These are phyloP conservation scores for Pimpla rufipes DNA, from an alignment of 2,888 invertebrate species.

Conservation along the genomic window DNA sequence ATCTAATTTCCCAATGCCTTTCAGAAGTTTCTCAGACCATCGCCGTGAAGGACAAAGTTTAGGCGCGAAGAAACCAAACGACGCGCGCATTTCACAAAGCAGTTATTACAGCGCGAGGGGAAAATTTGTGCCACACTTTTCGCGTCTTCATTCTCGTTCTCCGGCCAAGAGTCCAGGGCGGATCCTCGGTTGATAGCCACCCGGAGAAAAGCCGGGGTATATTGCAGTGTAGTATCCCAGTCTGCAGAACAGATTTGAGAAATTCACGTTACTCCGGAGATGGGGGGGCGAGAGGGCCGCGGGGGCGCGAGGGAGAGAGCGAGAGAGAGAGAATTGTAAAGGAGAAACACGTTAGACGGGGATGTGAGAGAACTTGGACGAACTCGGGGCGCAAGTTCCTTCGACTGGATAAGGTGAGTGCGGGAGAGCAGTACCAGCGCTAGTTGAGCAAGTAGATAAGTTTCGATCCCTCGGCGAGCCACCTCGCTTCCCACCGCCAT, in stretches of 20 bases:
- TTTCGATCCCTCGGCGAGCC: constrained; percentile 83
- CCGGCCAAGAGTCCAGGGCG: constrained; percentile 19
- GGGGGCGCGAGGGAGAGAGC: constrained; percentile 4
- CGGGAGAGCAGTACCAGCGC: constrained; percentile 79
- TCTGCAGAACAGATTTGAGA: constrained; percentile 58
- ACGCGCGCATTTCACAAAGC: no score
- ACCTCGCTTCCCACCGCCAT: constrained; percentile 77
- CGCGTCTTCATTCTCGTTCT: constrained; percentile 17
- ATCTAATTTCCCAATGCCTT: no score
- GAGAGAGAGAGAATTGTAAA: constrained; percentile 57
- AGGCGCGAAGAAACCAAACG: no score
- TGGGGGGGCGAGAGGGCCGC: background rate
- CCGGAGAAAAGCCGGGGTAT: constrained; percentile 39
- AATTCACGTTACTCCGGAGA: constrained; percentile 62
- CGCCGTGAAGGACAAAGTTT: no score
- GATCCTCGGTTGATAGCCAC: constrained; percentile 26
- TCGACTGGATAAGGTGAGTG: constrained; percentile 81
- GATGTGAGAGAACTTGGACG: constrained; percentile 65
- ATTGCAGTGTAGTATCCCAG: constrained; percentile 22
- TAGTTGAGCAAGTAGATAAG: constrained; percentile 84
- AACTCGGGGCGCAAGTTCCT: constrained; percentile 78
- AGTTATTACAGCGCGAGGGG: background rate
- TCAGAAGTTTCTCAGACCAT: no score
- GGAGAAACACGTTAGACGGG: constrained; percentile 55
- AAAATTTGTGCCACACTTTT: constrained; percentile 12